phyloP scores from a whole-genome alignment of 2,113 vertebrate species.

The Pao palembangensis region DNA sequence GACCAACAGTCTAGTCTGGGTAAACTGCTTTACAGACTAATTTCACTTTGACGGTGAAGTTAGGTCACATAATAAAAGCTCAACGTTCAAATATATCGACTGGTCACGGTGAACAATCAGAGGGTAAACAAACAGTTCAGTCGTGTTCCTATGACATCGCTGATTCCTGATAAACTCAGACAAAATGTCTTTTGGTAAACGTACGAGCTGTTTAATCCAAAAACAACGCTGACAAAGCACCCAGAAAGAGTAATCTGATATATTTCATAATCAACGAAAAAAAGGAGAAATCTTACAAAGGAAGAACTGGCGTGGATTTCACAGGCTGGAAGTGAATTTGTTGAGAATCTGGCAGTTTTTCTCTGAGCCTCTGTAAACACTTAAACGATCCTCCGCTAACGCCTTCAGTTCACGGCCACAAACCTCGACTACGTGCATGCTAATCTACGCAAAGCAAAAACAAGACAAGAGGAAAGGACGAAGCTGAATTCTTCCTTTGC shows the following conservation, averaged over 20 bases:
- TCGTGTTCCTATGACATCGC: too few species aligned
- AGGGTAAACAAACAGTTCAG: too few species aligned
- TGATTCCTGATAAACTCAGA: too few species aligned
- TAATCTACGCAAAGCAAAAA: too few species aligned
- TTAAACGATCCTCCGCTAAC: not conserved
- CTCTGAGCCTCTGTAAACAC: slow-evolving; percentile 7
- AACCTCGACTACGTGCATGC: too few species aligned
- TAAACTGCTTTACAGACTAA: not conserved
- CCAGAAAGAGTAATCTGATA: not conserved
- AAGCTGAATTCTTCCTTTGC: too few species aligned
- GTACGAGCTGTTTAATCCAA: not conserved
- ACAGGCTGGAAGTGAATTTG: not conserved
- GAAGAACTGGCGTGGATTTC: not conserved
- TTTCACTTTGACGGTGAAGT: not conserved
- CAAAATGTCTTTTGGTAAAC: too few species aligned
- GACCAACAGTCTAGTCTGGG: too few species aligned
- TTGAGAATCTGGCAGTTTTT: slow-evolving; percentile 5
- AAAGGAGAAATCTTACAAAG: slow-evolving; percentile 16
- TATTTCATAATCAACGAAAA: not conserved
- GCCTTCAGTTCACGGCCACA: slow-evolving; percentile 21
- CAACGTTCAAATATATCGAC: not conserved
- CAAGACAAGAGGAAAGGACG: not conserved
- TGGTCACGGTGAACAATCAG: not conserved
- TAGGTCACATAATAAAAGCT: not conserved
- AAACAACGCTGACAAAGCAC: not conserved